These are phyloP conservation scores for Antheraea assamensis DNA, from an alignment of 2,888 invertebrate genomes.

Conservation along the genomic window DNA sequence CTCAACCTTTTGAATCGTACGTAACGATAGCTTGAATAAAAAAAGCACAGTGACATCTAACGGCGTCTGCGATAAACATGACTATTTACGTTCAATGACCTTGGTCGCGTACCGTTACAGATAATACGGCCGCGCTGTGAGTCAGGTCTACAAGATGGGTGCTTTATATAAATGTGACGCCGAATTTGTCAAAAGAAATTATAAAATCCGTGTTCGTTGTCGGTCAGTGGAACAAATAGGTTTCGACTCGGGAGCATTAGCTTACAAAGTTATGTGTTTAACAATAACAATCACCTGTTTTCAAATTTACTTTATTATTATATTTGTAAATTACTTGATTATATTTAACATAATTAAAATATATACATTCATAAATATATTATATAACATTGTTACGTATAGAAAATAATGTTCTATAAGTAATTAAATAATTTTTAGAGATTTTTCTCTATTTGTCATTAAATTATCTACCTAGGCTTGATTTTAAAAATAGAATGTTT, in stretches of 20 bases:
- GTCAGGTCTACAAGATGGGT: slow-evolving; percentile 6
- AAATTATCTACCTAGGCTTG: background rate
- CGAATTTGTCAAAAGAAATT: slow-evolving; percentile 14
- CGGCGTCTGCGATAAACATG: slow-evolving; percentile 25
- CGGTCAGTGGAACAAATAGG: slow-evolving; percentile 17
- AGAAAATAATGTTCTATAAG: background rate
- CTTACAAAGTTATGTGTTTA: background rate
- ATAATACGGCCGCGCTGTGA: slow-evolving; percentile 26
- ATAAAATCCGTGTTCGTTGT: background rate
- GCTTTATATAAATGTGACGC: slow-evolving; percentile 15
- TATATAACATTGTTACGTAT: background rate
- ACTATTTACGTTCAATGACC: slow-evolving; percentile 40
- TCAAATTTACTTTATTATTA: background rate
- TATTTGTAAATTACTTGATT: background rate
- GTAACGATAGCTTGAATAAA: slow-evolving; percentile 42
- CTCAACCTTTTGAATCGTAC: slow-evolving; percentile 49
- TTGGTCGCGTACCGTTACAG: slow-evolving; percentile 50
- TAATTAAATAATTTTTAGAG: background rate
- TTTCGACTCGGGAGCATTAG: slow-evolving; percentile 22
- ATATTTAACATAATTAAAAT: background rate
- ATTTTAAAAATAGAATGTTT: background rate
- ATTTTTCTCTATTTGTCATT: background rate
- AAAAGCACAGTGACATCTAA: slow-evolving; percentile 44
- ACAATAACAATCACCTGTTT: background rate
- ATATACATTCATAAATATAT: no score